A percentile compares a stretch with the other conserved stretches of the same genome.
phyloP scores from a whole-genome alignment of 2,113 vertebrate genomes.

The Mormyrus iriodes region DNA sequence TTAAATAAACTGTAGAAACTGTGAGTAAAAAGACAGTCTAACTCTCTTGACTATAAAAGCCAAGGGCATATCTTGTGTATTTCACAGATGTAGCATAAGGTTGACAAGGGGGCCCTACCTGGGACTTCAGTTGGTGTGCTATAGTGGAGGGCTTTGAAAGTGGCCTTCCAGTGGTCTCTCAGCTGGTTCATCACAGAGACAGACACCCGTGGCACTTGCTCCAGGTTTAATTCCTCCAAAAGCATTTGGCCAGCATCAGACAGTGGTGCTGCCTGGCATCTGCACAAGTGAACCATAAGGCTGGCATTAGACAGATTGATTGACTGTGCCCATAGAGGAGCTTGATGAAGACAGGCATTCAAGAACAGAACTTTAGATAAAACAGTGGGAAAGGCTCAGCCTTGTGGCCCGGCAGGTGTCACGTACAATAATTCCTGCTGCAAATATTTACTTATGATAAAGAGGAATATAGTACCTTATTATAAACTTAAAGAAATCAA shows the following conservation, averaged over 20 bases:
- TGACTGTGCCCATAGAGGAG: too few relatives aligned
- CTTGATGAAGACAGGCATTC: background rate
- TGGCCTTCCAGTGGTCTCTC: slow-evolving; percentile 46
- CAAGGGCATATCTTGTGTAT: background rate
- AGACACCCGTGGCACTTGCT: slow-evolving; percentile 47
- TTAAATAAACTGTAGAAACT: background rate
- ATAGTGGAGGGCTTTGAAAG: slow-evolving; percentile 4
- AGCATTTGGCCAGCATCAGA: slow-evolving; percentile 45
- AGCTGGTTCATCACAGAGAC: slow-evolving; percentile 34
- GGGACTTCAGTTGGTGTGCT: background rate
- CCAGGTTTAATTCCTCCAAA: slow-evolving; percentile 48
- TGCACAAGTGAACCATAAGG: slow-evolving; percentile 22
- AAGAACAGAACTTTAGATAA: background rate
- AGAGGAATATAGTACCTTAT: background rate
- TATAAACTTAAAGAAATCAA: background rate
- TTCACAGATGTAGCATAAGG: background rate
- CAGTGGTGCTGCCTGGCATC: slow-evolving; percentile 44
- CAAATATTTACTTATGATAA: background rate
- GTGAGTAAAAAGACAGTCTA: too few relatives aligned
- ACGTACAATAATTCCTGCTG: background rate
- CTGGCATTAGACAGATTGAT: background rate
- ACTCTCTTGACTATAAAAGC: background rate
- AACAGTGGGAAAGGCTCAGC: background rate
- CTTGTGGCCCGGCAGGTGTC: background rate
- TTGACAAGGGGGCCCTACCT: slow-evolving; percentile 21